A percentile compares a stretch with the other conserved stretches of the same genome.
Conservation (phyloP, 2,113 vertebrate species). For the Varanus salvator region DNA sequence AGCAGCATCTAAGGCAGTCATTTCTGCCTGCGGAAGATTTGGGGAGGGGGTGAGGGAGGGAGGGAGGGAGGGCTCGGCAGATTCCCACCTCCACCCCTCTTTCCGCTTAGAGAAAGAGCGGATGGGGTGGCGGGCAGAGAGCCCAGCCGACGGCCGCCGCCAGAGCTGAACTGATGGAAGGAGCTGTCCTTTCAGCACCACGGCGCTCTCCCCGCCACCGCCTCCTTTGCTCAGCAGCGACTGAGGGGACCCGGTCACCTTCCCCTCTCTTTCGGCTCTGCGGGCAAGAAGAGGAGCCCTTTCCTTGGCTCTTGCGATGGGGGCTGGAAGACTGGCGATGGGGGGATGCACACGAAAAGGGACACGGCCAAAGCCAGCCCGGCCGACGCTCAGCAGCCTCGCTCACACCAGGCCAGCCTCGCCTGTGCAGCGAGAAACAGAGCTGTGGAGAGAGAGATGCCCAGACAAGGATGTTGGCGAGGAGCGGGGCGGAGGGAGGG, state of each 20-base stretch:
- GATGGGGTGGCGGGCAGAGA: neutral
- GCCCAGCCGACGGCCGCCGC: neutral
- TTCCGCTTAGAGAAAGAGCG: neutral
- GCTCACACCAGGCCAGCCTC: constrained; percentile 49
- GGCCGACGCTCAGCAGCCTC: neutral
- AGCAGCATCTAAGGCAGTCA: constrained; percentile 39
- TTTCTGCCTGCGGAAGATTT: neutral
- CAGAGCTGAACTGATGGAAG: neutral
- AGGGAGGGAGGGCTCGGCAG: neutral
- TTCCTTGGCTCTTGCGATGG: neutral
- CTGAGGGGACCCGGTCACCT: neutral
- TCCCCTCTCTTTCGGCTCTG: neutral
- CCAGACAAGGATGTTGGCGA: neutral
- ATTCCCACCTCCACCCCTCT: neutral
- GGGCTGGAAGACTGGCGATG: neutral
- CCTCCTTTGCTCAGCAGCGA: neutral
- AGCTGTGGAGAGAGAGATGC: neutral
- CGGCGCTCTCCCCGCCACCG: constrained; percentile 21
- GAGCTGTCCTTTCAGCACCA: constrained; percentile 72
- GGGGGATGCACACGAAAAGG: neutral
- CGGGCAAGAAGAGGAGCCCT: neutral
- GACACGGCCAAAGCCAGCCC: neutral
- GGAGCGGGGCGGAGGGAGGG: neutral
- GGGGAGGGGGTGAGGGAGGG: neutral
- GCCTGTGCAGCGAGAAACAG: constrained; percentile 37